Evolutionary conservation across 1,140 invertebrate species (phyloP), one percentile per base, ranked within the genome.

Genomic region (Drosophila murphyi): DNA sequence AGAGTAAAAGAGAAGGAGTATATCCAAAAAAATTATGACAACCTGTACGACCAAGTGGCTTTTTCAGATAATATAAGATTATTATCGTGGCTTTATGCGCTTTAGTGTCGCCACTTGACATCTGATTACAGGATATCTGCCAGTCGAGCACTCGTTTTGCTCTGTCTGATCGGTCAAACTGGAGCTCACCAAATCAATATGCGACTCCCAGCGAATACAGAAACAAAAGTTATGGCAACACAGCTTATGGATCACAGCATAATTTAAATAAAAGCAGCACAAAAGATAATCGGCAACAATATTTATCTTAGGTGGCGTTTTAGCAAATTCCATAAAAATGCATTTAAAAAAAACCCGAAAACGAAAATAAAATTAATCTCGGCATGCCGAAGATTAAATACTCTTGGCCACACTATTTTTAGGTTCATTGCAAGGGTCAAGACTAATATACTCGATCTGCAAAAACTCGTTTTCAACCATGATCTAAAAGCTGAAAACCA

Each of bases 231-330:
- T 57, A 47, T 35, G 60, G 32, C 47, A 51, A 62, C 50, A 72
- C 56, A 47, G 52, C 20, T 20, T 20, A 20, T 20, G 63, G 59
- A 63, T 71, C 68, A 71, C 61, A 64, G 63, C 55, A 64, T 72
- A 65, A 72, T 57, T 72, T 64, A 72, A 62, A 72, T 51, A 50
- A 57, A 72, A 54, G 34, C 48, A 31, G 50, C 32, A 63, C 68
- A 63, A 71, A 71, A 71, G 60, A 71, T 71, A 71, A 71, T 63
- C 60, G 68, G 50, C n/a, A 56, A 32, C 54, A 62, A 63, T 48
- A 71, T 71, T 32, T 63, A 62, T 71, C 55, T 67, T 31, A 50
- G 55, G 20, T 56, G 45, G 45, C 34, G 54, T 32, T 59, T 70
- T 62, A 54, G 43, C 32, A 64, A 71, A 71, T 50, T 56, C 51